These are phyloP conservation scores for Steinernema hermaphroditum DNA, from an alignment of 2,888 invertebrate genomes.

Conservation along the genomic window DNA sequence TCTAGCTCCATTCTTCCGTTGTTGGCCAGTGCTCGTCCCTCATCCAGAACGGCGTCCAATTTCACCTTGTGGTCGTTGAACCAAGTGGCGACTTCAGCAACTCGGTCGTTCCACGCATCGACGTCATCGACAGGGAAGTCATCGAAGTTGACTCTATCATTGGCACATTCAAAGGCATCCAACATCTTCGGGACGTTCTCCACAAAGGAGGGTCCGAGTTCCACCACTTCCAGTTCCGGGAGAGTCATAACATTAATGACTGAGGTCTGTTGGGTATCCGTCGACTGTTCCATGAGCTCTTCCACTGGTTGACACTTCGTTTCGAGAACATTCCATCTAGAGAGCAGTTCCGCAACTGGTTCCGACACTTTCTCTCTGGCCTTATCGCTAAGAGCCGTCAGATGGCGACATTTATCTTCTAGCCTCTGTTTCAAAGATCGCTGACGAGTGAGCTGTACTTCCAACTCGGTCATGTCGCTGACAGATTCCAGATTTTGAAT, in stretches of 20 bases:
- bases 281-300: not conserved
- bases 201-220: conserved; percentile 32
- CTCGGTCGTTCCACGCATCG: conserved; percentile 44
- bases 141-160: conserved; percentile 49
- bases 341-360: conserved; percentile 9
- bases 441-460: conserved; percentile 31
- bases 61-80: conserved; percentile 40
- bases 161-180: conserved; percentile 40
- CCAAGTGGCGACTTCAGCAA: conserved; percentile 42
- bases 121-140: conserved; percentile 45
- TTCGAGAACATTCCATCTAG: conserved; percentile 4
- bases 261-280: not conserved
- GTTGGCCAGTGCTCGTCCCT: conserved; percentile 56
- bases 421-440: not conserved
- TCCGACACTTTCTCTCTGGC: conserved; percentile 9
- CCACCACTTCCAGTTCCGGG: conserved; percentile 30
- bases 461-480: conserved; percentile 35
- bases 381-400: not conserved
- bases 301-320: conserved; percentile 20
- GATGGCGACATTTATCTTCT: conserved; percentile 20
- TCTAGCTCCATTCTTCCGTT: conserved; percentile 59
- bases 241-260: not conserved
- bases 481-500: conserved; percentile 2
- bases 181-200: conserved; percentile 38
- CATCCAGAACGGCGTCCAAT: conserved; percentile 53